phyloP scores from a whole-genome alignment of 2,888 invertebrate species.

The Halocaridina rubra region DNA sequence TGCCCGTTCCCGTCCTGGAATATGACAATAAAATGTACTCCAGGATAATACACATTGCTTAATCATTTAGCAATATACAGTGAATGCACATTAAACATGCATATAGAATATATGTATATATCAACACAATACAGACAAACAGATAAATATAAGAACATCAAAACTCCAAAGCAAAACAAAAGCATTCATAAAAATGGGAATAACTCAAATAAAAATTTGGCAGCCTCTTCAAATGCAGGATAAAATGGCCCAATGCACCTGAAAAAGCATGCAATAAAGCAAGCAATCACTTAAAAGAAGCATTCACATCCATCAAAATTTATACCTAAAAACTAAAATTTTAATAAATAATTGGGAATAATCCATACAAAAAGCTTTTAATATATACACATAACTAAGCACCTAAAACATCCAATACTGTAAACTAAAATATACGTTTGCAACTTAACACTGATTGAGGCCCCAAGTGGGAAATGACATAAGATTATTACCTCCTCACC shows the following conservation, averaged over 20 bases:
- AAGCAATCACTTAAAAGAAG: slow-evolving; percentile 23
- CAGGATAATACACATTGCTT: no score
- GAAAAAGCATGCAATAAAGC: slow-evolving; percentile 34
- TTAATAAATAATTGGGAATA: no score
- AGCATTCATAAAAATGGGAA: neutral
- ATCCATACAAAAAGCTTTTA: neutral
- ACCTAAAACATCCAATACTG: no score
- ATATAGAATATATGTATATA: neutral
- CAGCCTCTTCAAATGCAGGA: slow-evolving; percentile 14
- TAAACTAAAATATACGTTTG: no score
- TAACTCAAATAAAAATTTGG: neutral
- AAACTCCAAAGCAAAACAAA: slow-evolving; percentile 2
- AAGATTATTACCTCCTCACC: slow-evolving; percentile 32
- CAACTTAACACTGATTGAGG: slow-evolving; percentile 6
- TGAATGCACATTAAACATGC: neutral
- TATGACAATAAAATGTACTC: no score
- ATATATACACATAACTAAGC: neutral
- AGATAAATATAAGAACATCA: neutral
- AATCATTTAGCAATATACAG: neutral
- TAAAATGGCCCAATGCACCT: slow-evolving; percentile 13
- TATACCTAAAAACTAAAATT: no score
- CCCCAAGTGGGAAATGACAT: neutral
- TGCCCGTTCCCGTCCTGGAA: slow-evolving; percentile 35
- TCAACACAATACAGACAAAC: neutral
- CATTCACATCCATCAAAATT: neutral